Evolutionary conservation across 2,888 invertebrate genomes (phyloP).

Genomic region (Dryadula phaetusa): DNA sequence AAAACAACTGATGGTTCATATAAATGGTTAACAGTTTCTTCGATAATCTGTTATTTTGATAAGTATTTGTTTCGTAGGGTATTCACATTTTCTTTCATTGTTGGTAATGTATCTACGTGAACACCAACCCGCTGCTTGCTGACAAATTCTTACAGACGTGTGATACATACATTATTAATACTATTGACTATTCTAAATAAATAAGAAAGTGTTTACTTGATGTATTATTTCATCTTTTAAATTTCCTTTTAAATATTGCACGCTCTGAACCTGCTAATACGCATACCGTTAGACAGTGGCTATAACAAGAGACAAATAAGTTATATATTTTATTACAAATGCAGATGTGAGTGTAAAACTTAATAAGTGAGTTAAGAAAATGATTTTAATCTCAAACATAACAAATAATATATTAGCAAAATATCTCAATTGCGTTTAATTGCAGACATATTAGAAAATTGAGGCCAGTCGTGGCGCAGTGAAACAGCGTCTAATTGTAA

Average conservation of each 20-base stretch:
- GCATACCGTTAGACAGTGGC: too few species aligned
- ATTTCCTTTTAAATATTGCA: neutral
- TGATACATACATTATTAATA: conserved; percentile 80
- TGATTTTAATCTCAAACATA: too few species aligned
- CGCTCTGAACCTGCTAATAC: neutral
- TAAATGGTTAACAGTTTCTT: neutral
- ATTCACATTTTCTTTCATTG: conserved; percentile 28
- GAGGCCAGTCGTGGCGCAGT: too few species aligned
- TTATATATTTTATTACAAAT: too few species aligned
- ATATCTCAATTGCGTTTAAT: too few species aligned
- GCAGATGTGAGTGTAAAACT: too few species aligned
- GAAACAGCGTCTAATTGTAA: too few species aligned
- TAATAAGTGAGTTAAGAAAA: too few species aligned
- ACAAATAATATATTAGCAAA: too few species aligned
- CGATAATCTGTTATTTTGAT: neutral
- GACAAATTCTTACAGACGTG: conserved; percentile 76
- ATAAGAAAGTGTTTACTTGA: conserved; percentile 68
- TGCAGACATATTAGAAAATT: too few species aligned
- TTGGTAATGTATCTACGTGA: conserved; percentile 46
- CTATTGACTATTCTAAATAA: conserved; percentile 78
- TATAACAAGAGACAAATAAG: too few species aligned
- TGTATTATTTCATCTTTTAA: conserved; percentile 54
- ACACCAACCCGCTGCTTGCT: conserved; percentile 68
- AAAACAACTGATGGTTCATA: neutral
- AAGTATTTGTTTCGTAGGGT: conserved; percentile 17